These are phyloP conservation scores for Gopherus flavomarginatus DNA, from an alignment of 2,113 vertebrate species.

Conservation along the genomic window DNA sequence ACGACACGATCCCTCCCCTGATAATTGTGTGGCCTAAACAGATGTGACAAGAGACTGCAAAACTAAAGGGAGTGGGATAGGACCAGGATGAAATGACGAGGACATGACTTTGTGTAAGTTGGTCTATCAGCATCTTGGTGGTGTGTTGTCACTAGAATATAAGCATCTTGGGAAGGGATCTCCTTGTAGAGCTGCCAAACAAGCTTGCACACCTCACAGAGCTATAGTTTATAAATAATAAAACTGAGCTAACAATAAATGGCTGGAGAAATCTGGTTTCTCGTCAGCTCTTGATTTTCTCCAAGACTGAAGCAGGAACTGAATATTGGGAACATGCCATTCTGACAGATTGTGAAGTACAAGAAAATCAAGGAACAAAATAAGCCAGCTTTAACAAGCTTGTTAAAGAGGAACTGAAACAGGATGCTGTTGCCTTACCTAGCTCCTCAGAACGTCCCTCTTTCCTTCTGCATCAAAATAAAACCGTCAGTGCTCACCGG, in stretches of 20 bases:
- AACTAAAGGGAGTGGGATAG: background rate
- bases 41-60: background rate
- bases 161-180: background rate
- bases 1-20: background rate
- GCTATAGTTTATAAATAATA: background rate
- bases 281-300: background rate
- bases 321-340: background rate
- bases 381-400: background rate
- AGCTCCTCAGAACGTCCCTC: background rate
- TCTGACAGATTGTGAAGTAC: background rate
- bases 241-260: background rate
- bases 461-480: background rate
- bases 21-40: background rate
- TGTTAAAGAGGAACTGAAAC: fast-evolving
- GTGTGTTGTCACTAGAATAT: background rate
- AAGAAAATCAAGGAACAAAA: background rate
- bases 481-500: background rate
- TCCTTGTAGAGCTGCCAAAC: background rate
- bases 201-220: background rate
- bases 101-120: background rate
- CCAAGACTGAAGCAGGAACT: fast-evolving
- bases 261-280: background rate
- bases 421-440: background rate
- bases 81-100: background rate
- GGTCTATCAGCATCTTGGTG: background rate